Conservation (phyloP, 2,888 invertebrate genomes). For the Kryphioiulus occultus region DNA sequence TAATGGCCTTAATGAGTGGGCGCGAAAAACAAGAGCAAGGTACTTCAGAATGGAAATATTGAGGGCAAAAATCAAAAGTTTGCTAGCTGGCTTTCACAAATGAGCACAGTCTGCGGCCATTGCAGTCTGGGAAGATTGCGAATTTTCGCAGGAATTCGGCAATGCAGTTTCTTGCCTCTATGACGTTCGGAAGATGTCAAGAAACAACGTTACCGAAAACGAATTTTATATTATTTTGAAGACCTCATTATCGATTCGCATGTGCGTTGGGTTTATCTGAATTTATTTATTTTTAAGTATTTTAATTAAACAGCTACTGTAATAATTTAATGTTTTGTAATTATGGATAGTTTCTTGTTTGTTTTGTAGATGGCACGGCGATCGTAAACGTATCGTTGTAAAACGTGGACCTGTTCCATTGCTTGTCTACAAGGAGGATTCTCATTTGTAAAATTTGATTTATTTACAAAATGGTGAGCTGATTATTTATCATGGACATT, state of each 20-base stretch:
- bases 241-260: too few species aligned
- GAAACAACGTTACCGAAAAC: not conserved
- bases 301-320: too few species aligned
- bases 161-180: not conserved
- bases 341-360: too few species aligned
- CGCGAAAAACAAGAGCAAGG: not conserved
- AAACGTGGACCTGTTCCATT: too few species aligned
- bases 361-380: too few species aligned
- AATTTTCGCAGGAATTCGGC: not conserved
- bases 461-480: not conserved
- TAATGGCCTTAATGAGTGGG: not conserved
- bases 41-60: not conserved
- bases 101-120: not conserved
- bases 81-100: not conserved
- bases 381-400: too few species aligned
- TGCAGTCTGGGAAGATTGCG: not conserved
- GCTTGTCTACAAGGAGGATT: too few species aligned
- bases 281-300: too few species aligned
- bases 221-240: too few species aligned
- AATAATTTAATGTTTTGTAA: too few species aligned
- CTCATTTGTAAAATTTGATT: not conserved
- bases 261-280: too few species aligned
- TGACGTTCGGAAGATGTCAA: not conserved
- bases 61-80: not conserved
- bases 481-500: not conserved